Evolutionary conservation across 2,797 vertebrate species (phyloP), one percentile per base, ranked within the genome.

Genomic region (Etheostoma nigrum): DNA sequence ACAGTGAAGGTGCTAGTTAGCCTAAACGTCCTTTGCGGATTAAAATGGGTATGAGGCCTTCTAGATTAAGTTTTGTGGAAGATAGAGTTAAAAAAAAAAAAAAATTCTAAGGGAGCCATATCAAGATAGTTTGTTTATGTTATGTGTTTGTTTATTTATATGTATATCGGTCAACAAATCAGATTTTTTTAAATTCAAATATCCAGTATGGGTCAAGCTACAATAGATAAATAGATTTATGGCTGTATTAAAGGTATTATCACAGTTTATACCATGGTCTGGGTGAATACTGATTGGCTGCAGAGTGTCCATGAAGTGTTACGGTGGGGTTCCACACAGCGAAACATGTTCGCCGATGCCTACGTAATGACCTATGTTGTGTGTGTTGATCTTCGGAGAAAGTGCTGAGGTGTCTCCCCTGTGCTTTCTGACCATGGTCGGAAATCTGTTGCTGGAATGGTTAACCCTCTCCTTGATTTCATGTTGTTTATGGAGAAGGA

Each of bases 1-100:
- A 55, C 21, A 4, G 0, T 36, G 40, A 67, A 65, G 12, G n/a
- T 15, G 10, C 14, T 53, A 5, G 49, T 78, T 40, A 40, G 36
- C 36, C 36, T 48, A 19, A 76, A 72, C 45, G 18, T 71, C 21
- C 52, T 40, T 18, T 68, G 18, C 25, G 25, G 1, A 27, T 77
- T 42, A 36, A 27, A 44, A 12, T 19, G 16, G 60, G 58, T 23
- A 18, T 18, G 10, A 64, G 53, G 30, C 63, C 5, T 40, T 42
- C 8, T 16, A 14, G 18, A 30, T 58, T 44, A 5, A 5, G 27
- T 47, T 74, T 57, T 44, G 23, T 57, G n/a, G n/a, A 44, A 51
- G 12, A 33, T 14, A 27, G 12, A 61, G 25, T 70, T n/a, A n/a
- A n/a, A n/a, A 15, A 33, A 19, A 3, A 30, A 21, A n/a, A 36